These are phyloP conservation scores for Euspilapteryx auroguttella DNA, from an alignment of 2,888 invertebrate species.

Conservation along the genomic window DNA sequence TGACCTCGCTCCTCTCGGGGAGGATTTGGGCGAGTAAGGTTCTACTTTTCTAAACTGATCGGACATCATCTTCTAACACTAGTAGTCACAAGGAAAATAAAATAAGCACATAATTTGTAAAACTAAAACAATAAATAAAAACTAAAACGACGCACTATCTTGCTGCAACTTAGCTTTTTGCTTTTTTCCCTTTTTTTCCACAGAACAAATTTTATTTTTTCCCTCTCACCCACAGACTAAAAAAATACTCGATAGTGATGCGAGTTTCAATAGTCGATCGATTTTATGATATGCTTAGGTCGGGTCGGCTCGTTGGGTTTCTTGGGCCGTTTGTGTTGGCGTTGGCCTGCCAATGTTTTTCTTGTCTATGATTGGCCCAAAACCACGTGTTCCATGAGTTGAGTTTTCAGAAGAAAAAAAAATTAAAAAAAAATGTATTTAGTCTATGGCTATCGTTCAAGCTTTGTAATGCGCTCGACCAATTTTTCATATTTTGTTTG, in stretches of 20 bases:
- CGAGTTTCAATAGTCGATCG: too few relatives aligned
- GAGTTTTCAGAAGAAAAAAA: constrained; percentile 10
- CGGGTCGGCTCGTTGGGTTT: too few relatives aligned
- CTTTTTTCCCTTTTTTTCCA: too few relatives aligned
- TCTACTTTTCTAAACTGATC: constrained; percentile 92
- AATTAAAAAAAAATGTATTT: constrained; percentile 23
- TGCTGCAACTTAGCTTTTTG: too few relatives aligned
- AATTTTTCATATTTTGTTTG: constrained; percentile 48
- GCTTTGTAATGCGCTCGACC: constrained; percentile 46
- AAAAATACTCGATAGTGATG: too few relatives aligned
- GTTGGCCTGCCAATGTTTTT: too few relatives aligned
- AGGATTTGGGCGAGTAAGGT: constrained; percentile 93
- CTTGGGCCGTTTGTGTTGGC: too few relatives aligned
- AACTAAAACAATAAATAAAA: too few relatives aligned
- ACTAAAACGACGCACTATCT: too few relatives aligned
- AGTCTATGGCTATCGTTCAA: constrained; percentile 49
- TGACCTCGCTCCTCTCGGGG: constrained; percentile 90
- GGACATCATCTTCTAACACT: constrained; percentile 82
- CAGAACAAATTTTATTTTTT: too few relatives aligned
- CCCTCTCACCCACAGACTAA: too few relatives aligned
- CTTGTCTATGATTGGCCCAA: constrained; percentile 17
- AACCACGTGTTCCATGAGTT: constrained; percentile 25
- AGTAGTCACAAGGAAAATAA: constrained; percentile 41
- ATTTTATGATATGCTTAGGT: too few relatives aligned
- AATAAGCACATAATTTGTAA: constrained; percentile 32